These are phyloP conservation scores for Danaus plexippus DNA, from an alignment of 1,140 invertebrate species.

Conservation along the genomic window DNA sequence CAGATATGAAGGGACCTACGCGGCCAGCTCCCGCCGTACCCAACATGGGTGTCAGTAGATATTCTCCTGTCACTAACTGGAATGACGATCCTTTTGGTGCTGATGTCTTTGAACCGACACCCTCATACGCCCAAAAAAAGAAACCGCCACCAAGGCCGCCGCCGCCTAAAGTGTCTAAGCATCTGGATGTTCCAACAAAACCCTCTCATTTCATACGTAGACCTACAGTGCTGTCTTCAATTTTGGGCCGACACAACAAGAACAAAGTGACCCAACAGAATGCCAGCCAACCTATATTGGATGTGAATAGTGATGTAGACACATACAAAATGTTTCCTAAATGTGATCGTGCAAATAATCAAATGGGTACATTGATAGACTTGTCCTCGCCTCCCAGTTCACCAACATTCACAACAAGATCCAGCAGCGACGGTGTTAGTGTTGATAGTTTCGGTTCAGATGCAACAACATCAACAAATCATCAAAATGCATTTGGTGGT, in stretches of 20 bases:
- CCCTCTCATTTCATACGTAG: slow-evolving; percentile 66
- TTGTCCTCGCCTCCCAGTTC: slow-evolving; percentile 79
- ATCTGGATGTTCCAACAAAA: slow-evolving; percentile 54
- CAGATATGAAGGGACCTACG: slow-evolving; percentile 66
- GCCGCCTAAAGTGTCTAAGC: slow-evolving; percentile 61
- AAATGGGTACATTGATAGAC: slow-evolving; percentile 73
- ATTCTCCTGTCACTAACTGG: slow-evolving; percentile 61
- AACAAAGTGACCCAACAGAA: slow-evolving; percentile 33
- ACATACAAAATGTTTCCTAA: slow-evolving; percentile 56
- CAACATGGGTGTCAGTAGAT: slow-evolving; percentile 38
- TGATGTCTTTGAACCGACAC: slow-evolving; percentile 65
- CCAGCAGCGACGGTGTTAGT: slow-evolving; percentile 81
- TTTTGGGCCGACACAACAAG: slow-evolving; percentile 60
- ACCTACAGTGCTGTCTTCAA: slow-evolving; percentile 66
- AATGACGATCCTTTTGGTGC: slow-evolving; percentile 63
- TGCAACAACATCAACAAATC: slow-evolving; percentile 74
- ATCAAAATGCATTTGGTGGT: slow-evolving; percentile 72
- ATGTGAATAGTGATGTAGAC: slow-evolving; percentile 61
- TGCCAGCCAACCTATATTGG: slow-evolving; percentile 33
- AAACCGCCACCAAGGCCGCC: slow-evolving; percentile 71
- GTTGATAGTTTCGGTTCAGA: slow-evolving; percentile 83
- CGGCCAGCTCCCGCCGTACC: slow-evolving; percentile 60
- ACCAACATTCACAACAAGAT: slow-evolving; percentile 80
- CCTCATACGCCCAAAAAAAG: slow-evolving; percentile 58
- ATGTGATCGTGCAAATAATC: slow-evolving; percentile 59